Conservation (phyloP, 2,888 invertebrate species). For the Ormyrus rosae region DNA sequence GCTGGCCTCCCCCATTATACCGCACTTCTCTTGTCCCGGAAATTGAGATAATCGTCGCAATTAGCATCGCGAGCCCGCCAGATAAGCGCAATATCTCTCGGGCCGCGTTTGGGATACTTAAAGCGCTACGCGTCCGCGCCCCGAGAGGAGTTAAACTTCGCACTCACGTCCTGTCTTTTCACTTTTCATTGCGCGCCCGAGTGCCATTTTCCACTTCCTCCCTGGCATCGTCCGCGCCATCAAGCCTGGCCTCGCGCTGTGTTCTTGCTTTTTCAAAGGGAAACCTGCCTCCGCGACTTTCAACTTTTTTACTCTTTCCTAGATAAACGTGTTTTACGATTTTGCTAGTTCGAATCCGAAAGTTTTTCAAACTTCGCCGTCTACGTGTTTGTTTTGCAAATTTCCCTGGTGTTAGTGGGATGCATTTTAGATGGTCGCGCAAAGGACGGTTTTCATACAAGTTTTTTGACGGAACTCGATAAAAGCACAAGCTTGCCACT, state of each 20-base stretch:
- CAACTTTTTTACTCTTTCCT: too few species aligned
- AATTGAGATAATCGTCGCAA: constrained; percentile 58
- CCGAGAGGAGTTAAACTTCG: too few species aligned
- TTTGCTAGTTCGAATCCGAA: too few species aligned
- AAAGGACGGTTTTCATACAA: too few species aligned
- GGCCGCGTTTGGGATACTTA: constrained; percentile 32
- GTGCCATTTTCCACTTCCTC: constrained; percentile 33
- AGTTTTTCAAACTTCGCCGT: too few species aligned
- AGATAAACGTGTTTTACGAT: too few species aligned
- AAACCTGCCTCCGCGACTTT: too few species aligned
- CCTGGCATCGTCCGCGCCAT: neutral
- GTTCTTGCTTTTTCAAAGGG: neutral
- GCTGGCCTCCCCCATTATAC: constrained; percentile 30
- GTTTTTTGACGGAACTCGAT: too few species aligned
- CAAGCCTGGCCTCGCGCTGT: neutral
- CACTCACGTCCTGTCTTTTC: constrained; percentile 38
- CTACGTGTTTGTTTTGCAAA: too few species aligned
- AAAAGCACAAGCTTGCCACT: too few species aligned
- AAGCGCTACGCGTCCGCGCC: constrained; percentile 15
- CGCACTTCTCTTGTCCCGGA: constrained; percentile 50
- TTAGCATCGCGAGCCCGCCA: constrained; percentile 51
- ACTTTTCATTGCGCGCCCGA: constrained; percentile 15
- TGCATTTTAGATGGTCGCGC: too few species aligned
- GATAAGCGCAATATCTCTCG: constrained; percentile 50
- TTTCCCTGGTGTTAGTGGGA: too few species aligned